These are phyloP conservation scores for Polydrusus tereticollis DNA, from an alignment of 2,888 invertebrate genomes.

Conservation along the genomic window DNA sequence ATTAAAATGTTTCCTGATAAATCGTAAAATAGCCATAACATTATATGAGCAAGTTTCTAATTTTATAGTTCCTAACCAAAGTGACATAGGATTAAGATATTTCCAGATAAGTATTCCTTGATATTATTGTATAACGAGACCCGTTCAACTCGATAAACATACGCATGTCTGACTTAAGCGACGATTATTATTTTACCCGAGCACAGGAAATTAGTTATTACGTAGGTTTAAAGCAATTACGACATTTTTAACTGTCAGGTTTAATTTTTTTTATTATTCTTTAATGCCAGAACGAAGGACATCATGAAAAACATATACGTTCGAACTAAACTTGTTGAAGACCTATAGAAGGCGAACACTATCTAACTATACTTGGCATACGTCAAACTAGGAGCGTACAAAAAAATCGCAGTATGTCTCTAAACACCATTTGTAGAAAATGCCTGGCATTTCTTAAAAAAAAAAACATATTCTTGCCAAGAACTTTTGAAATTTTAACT, in stretches of 20 bases:
- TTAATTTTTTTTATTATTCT: slow-evolving; percentile 9
- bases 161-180: slow-evolving; percentile 3
- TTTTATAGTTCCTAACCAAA: slow-evolving; percentile 6
- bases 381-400: no score
- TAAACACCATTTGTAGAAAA: no score
- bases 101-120: not conserved
- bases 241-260: slow-evolving; percentile 8
- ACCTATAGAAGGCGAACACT: no score
- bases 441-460: no score
- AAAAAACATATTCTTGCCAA: no score
- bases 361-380: not conserved
- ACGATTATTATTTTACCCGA: slow-evolving; percentile 13
- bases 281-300: not conserved
- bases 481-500: no score
- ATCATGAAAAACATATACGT: not conserved
- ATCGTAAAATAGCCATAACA: not conserved
- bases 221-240: slow-evolving; percentile 24
- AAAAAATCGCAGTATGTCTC: no score
- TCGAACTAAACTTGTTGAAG: no score
- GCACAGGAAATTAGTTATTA: slow-evolving; percentile 28
- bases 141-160: slow-evolving; percentile 2
- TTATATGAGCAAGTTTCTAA: slow-evolving; percentile 11
- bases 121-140: slow-evolving; percentile 1
- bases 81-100: slow-evolving; percentile 2
- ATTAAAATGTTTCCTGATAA: not conserved